phyloP scores from a whole-genome alignment of 2,113 vertebrate genomes.

The Gnathonemus echidnorhynchus region DNA sequence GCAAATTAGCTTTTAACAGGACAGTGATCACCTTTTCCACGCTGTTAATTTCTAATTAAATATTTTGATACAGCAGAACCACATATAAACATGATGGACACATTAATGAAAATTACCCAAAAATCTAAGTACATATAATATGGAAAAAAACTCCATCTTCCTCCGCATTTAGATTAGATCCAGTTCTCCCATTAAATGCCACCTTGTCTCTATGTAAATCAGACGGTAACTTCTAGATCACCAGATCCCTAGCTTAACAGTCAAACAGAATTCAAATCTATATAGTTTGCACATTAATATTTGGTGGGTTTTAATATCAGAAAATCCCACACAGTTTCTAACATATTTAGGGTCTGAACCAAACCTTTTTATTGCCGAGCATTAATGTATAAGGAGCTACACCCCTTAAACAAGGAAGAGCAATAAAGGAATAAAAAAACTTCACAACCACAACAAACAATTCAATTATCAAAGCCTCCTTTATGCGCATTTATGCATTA shows the following conservation, averaged over 20 bases:
- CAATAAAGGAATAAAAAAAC: not conserved
- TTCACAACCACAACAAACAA: not conserved
- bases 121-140: not conserved
- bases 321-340: not conserved
- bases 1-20: constrained; percentile 10
- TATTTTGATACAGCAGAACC: not conserved
- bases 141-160: not conserved
- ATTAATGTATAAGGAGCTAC: not conserved
- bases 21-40: not conserved
- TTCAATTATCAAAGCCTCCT: not conserved
- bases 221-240: not conserved
- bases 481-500: not conserved
- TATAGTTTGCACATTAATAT: not conserved
- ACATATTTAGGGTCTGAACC: not conserved
- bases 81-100: not conserved
- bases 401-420: not conserved
- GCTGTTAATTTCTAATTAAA: constrained; percentile 4
- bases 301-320: not conserved
- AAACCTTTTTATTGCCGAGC: not conserved
- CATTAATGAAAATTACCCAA: not conserved
- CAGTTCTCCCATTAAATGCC: not conserved
- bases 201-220: not conserved
- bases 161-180: not conserved
- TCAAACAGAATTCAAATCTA: not conserved
- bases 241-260: not conserved